Percentiles rank a stretch among this genome's conserved stretches.
These are phyloP conservation scores for Geotrupes spiniger DNA, from an alignment of 2,888 invertebrate genomes.

Conservation along the genomic window DNA sequence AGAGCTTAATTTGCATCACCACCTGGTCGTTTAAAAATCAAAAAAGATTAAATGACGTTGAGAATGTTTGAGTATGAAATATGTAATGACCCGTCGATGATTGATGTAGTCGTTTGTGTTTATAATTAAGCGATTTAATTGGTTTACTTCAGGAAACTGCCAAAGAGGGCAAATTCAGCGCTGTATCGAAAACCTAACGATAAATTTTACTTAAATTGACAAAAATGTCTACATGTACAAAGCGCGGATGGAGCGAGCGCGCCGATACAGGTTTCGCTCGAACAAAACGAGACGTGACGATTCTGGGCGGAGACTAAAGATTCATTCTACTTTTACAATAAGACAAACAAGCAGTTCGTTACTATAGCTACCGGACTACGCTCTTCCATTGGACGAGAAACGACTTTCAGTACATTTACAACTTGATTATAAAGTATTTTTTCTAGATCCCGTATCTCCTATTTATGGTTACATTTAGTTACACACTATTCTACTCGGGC, in stretches of 20 bases:
- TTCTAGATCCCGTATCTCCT: constrained; percentile 9
- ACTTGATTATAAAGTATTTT: constrained; percentile 24
- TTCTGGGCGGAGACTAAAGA: constrained; percentile 48
- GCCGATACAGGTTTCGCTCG: constrained; percentile 17
- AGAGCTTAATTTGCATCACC: too few species aligned
- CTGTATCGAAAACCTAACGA: neutral
- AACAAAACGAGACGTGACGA: constrained; percentile 47
- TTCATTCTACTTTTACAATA: constrained; percentile 51
- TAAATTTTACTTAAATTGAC: neutral
- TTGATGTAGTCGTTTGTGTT: too few species aligned
- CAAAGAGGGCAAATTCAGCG: too few species aligned
- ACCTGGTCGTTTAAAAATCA: too few species aligned
- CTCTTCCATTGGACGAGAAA: constrained; percentile 46
- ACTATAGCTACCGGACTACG: constrained; percentile 54
- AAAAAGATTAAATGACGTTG: too few species aligned
- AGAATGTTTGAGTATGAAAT: too few species aligned
- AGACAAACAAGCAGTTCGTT: constrained; percentile 46
- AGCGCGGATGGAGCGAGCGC: constrained; percentile 16
- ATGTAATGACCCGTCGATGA: too few species aligned
- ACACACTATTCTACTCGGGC: neutral
- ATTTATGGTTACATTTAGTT: constrained; percentile 3
- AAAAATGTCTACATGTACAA: constrained; percentile 11
- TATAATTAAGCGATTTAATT: too few species aligned
- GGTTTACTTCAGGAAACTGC: too few species aligned
- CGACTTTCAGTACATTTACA: constrained; percentile 23